These are phyloP conservation scores for Chymomyza fuscimana DNA, from an alignment of 2,888 invertebrate genomes.

Conservation along the genomic window DNA sequence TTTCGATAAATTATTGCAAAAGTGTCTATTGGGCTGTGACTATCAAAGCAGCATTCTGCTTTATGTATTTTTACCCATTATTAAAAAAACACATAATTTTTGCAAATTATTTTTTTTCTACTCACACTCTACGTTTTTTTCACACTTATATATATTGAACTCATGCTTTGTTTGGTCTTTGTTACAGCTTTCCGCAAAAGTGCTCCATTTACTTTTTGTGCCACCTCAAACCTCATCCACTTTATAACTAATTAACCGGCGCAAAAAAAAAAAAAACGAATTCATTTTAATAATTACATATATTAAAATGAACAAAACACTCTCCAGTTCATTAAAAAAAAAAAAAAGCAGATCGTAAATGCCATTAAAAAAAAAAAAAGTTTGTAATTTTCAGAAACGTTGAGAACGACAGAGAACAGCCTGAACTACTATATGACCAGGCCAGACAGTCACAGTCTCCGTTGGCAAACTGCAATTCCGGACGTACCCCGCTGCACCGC, in stretches of 20 bases:
- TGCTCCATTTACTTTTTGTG: background rate
- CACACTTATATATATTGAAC: background rate
- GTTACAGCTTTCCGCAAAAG: background rate
- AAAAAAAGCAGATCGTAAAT: slow-evolving; percentile 4
- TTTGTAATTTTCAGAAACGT: background rate
- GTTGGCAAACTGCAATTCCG: background rate
- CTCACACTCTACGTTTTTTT: background rate
- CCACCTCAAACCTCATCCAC: background rate
- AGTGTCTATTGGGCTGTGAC: too few species aligned
- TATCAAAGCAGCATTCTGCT: too few species aligned
- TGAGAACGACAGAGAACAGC: background rate
- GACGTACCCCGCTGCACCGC: background rate
- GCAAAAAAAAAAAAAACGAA: slow-evolving; percentile 16
- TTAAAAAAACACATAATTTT: too few species aligned
- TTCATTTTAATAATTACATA: slow-evolving; percentile 56
- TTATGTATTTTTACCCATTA: too few species aligned
- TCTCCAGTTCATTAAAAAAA: slow-evolving; percentile 19
- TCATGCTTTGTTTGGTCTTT: background rate
- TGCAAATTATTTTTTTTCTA: background rate
- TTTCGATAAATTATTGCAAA: too few species aligned
- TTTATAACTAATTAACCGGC: slow-evolving; percentile 44
- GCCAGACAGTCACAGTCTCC: slow-evolving; percentile 6
- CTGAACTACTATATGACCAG: too few species aligned
- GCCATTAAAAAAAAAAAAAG: slow-evolving; percentile 16
- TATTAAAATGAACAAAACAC: slow-evolving; percentile 47